Base-by-base conservation (phyloP, 2,888 invertebrate species). In the Glyphotaelius pellucidus region DNA sequence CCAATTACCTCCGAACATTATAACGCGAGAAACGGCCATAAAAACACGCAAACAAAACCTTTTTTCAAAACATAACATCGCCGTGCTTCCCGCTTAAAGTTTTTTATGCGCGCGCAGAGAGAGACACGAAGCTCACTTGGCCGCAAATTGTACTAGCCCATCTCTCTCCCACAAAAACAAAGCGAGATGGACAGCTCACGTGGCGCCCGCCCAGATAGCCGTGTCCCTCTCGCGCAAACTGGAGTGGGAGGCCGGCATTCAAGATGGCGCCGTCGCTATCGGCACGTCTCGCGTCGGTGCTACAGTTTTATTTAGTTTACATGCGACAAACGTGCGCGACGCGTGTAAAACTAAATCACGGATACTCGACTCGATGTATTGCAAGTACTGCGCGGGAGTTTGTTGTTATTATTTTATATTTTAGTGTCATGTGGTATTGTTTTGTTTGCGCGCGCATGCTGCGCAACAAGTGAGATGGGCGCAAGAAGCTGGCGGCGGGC, bases 401-500 rank as follows among this genome's bases (percentile, higher is more conserved):
- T 90, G 84, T 80, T 86, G 90, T 67, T 85, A 81, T 88, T 52
- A 67, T 38, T 89, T 84, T 85, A 85, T 90, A 88, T 84, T 84
- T 38, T 90, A 67, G 92, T 88, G 88, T 91, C 85, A 90, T 84
- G 92, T 91, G 89, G 80, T 31, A 80, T 86, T 80, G 90, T 86
- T 89, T 67, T 84, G 85, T 80, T 80, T 89, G 92, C 93, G 93
- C 90, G 93, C 92, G 93, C 93, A 92, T 88, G 92, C 86, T 87
- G 91, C 80, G 92, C 94, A 94, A 94, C 94, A 95, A 94, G 94
- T 94, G 95, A 94, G 94, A 96, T 96, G 96, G 95, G 95, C 94
- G 95, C 95, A 94, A 95, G 95, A 94, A 96, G 95, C 94, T 95
- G 94, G 93, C 95, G 95, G 94, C 94, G 95, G 92, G 94, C 94